Evolutionary conservation across 2,888 invertebrate genomes (phyloP).

Genomic region (Gnatocerus cornutus): DNA sequence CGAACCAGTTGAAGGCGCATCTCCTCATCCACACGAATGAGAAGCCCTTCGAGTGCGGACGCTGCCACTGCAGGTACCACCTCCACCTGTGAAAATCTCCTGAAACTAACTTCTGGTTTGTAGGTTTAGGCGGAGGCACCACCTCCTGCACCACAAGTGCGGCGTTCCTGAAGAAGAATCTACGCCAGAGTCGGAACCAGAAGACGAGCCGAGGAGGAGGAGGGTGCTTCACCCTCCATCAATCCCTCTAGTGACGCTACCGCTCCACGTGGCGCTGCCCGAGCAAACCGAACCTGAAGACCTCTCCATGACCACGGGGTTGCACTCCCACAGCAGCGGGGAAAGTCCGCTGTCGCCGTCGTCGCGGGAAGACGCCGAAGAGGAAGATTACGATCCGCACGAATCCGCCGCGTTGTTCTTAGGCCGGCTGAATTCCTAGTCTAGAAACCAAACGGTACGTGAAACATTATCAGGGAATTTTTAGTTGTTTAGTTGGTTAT

Average conservation of each 20-base stretch:
- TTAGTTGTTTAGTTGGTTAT: slow-evolving; percentile 58
- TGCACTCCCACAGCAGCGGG: slow-evolving; percentile 72
- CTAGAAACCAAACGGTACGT: slow-evolving; percentile 36
- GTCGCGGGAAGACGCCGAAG: slow-evolving; percentile 68
- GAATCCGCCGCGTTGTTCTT: slow-evolving; percentile 74
- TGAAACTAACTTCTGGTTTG: too few species aligned
- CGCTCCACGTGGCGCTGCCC: slow-evolving; percentile 72
- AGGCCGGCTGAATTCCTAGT: slow-evolving; percentile 62
- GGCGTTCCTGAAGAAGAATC: slow-evolving; percentile 69
- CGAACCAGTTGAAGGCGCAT: slow-evolving; percentile 93
- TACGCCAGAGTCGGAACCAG: slow-evolving; percentile 62
- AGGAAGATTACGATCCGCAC: slow-evolving; percentile 74
- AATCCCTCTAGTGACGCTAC: slow-evolving; percentile 67
- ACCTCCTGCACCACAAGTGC: slow-evolving; percentile 90
- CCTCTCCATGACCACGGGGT: slow-evolving; percentile 81
- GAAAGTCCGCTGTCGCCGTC: slow-evolving; percentile 72
- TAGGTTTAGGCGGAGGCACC: slow-evolving; percentile 90
- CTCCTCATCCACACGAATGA: slow-evolving; percentile 91
- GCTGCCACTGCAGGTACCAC: slow-evolving; percentile 78
- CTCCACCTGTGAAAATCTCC: background rate
- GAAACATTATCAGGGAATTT: slow-evolving; percentile 58
- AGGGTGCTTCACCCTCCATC: slow-evolving; percentile 73
- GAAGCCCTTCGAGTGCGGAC: slow-evolving; percentile 88
- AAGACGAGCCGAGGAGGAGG: slow-evolving; percentile 65
- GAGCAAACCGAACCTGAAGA: slow-evolving; percentile 96